Evolutionary conservation across 2,797 vertebrate genomes (phyloP).

Genomic region (Sarcophilus harrisii): DNA sequence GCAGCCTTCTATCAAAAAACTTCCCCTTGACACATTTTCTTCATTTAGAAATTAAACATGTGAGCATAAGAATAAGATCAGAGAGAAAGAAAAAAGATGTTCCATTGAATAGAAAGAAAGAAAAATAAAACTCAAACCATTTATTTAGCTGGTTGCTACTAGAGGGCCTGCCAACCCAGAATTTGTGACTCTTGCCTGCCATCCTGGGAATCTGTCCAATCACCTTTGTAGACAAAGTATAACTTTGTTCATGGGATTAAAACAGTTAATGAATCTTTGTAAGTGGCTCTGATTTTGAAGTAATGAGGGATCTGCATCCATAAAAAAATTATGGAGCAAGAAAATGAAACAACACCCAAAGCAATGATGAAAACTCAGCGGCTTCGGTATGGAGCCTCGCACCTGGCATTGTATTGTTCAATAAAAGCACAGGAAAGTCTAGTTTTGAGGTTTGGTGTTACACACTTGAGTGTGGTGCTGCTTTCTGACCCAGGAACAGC

Average conservation of each 20-base stretch:
- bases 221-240: not conserved
- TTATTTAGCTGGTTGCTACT: not conserved
- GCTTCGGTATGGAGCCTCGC: not conserved
- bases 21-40: slow-evolving; percentile 29
- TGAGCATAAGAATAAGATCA: not conserved
- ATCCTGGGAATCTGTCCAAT: not conserved
- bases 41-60: slow-evolving; percentile 22
- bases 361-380: not conserved
- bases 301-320: not conserved
- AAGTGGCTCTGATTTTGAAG: not conserved
- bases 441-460: not conserved
- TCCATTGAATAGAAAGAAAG: not conserved
- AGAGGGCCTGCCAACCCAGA: not conserved
- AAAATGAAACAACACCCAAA: not conserved
- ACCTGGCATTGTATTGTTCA: not conserved
- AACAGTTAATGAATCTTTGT: not conserved
- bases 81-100: slow-evolving; percentile 21
- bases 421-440: not conserved
- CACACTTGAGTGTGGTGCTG: not conserved
- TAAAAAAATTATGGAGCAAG: not conserved
- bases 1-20: not conserved
- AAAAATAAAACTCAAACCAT: slow-evolving; percentile 4
- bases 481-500: not conserved
- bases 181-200: not conserved
- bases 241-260: not conserved